These are phyloP conservation scores for Coenonympha arcania DNA, from an alignment of 2,888 invertebrate genomes.

Conservation along the genomic window DNA sequence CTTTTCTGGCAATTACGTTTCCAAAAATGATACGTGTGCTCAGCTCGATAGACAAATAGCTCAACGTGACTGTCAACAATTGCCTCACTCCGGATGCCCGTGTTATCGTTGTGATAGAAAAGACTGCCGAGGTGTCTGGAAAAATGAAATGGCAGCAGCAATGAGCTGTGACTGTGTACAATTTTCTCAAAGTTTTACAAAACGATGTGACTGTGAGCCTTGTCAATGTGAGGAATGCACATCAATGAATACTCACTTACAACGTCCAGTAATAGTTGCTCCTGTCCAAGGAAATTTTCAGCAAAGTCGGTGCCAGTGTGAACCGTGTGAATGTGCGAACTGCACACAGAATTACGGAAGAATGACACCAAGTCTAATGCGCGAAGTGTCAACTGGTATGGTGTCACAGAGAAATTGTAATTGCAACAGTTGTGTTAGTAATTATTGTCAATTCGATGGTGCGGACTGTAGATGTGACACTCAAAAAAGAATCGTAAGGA, in stretches of 20 bases:
- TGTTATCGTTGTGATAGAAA: constrained; percentile 32
- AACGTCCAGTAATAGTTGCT: constrained; percentile 34
- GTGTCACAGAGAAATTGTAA: constrained; percentile 37
- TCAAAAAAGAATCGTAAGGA: constrained; percentile 37
- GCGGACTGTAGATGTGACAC: constrained; percentile 41
- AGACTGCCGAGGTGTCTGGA: constrained; percentile 30
- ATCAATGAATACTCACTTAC: constrained; percentile 17
- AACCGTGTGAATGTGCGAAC: constrained; percentile 45
- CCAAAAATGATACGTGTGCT: constrained; percentile 41
- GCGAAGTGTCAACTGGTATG: constrained; percentile 41
- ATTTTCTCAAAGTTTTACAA: constrained; percentile 25
- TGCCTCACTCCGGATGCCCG: constrained; percentile 28
- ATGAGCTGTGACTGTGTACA: constrained; percentile 37
- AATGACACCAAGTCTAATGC: constrained; percentile 32
- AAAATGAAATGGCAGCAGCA: constrained; percentile 14
- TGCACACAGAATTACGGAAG: constrained; percentile 34
- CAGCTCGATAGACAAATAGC: background rate
- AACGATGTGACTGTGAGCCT: constrained; percentile 39
- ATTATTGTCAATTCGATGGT: constrained; percentile 37
- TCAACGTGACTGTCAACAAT: constrained; percentile 2
- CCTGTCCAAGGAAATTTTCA: constrained; percentile 33
- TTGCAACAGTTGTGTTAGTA: constrained; percentile 41
- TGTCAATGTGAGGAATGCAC: constrained; percentile 42
- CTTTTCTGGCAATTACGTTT: constrained; percentile 25
- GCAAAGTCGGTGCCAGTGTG: constrained; percentile 39